Conservation (phyloP, 1,140 invertebrate species). For the Meteorus sp. region DNA sequence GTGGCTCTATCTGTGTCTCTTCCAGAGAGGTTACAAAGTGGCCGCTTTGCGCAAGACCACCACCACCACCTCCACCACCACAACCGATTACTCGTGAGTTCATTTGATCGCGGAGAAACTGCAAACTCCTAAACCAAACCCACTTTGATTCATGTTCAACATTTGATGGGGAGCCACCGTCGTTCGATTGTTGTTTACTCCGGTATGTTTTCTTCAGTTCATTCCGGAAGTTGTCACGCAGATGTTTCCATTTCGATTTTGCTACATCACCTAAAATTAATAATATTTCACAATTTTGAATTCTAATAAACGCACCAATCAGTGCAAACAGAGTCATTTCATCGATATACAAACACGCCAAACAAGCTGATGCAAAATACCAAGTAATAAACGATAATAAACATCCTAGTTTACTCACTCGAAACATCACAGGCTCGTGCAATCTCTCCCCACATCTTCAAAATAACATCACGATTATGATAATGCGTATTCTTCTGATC, state of each 20-base stretch:
- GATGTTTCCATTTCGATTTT: constrained; percentile 47
- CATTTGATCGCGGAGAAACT: constrained; percentile 45
- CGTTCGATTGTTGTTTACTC: constrained; percentile 37
- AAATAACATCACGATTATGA: constrained; percentile 44
- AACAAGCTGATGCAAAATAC: neutral
- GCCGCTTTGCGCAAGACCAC: constrained; percentile 36
- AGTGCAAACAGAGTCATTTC: too few relatives aligned
- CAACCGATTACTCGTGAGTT: constrained; percentile 43
- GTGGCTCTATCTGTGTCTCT: constrained; percentile 42
- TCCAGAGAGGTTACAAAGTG: constrained; percentile 34
- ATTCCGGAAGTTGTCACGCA: constrained; percentile 45
- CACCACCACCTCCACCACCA: constrained; percentile 31
- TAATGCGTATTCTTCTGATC: constrained; percentile 46
- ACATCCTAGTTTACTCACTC: constrained; percentile 43
- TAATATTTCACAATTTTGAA: neutral
- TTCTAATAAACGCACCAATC: too few relatives aligned
- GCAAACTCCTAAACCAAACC: constrained; percentile 45
- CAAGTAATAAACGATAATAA: neutral
- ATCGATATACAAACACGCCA: neutral
- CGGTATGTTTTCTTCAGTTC: constrained; percentile 43
- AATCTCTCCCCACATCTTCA: constrained; percentile 45
- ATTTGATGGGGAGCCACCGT: constrained; percentile 30
- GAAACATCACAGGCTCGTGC: constrained; percentile 43
- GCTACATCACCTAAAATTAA: constrained; percentile 41
- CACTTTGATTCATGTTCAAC: constrained; percentile 44